A percentile compares a stretch with the other conserved stretches of the same genome.
These are phyloP conservation scores for Agapornis roseicollis DNA, from an alignment of 2,113 vertebrate genomes.

Conservation along the genomic window DNA sequence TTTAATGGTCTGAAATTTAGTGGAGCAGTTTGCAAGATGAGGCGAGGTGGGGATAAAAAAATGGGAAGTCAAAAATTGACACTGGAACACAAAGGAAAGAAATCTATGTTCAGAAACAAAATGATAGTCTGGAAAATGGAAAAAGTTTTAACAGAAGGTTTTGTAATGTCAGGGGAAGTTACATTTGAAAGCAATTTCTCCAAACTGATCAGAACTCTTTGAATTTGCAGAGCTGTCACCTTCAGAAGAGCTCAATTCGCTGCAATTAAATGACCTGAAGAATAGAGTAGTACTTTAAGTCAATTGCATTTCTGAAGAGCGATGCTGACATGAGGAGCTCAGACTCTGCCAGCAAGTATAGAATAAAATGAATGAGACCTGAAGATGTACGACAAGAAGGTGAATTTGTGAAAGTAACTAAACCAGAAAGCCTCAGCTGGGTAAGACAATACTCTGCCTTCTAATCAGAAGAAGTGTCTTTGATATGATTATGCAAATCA, in stretches of 20 bases:
- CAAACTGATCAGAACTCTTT: slow-evolving; percentile 45
- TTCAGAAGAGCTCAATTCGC: neutral
- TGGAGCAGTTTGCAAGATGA: neutral
- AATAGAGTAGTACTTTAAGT: slow-evolving; percentile 34
- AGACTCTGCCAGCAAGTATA: neutral
- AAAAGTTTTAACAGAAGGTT: slow-evolving; percentile 18
- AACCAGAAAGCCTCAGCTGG: neutral
- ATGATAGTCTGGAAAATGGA: slow-evolving; percentile 35
- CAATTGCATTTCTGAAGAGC: slow-evolving; percentile 34
- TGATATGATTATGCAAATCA: slow-evolving; percentile 32
- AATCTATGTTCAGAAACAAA: slow-evolving; percentile 18
- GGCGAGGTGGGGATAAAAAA: neutral
- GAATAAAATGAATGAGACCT: slow-evolving; percentile 4
- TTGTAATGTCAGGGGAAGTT: slow-evolving; percentile 8
- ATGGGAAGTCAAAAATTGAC: neutral
- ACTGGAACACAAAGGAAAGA: neutral
- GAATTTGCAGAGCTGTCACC: slow-evolving; percentile 43
- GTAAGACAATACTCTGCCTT: neutral
- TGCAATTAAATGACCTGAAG: slow-evolving; percentile 64
- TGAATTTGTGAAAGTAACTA: slow-evolving; percentile 20
- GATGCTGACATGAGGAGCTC: neutral
- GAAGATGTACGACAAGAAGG: slow-evolving; percentile 11
- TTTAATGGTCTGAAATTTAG: neutral
- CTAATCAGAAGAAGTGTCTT: neutral
- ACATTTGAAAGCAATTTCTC: neutral